Percentiles rank a stretch among this genome's conserved stretches.
phyloP scores from a whole-genome alignment of 2,888 invertebrate genomes.

The Pseudoips prasinana region DNA sequence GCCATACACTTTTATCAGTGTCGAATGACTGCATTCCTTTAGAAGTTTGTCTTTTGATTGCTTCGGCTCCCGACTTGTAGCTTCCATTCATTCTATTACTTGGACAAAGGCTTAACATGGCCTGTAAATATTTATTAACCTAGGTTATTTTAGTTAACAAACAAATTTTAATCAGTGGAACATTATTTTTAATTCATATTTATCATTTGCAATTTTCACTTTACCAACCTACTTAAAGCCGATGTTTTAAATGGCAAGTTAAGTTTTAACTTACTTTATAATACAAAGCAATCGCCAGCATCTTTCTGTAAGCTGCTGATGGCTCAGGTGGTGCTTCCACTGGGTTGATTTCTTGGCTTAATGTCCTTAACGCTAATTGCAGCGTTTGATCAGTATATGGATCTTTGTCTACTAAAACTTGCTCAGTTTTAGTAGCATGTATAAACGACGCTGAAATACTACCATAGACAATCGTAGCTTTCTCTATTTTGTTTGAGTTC shows the following conservation, averaged over 20 bases:
- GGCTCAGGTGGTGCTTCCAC: slow-evolving; percentile 73
- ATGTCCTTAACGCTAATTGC: slow-evolving; percentile 48
- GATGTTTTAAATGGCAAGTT: no score
- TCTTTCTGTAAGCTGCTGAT: slow-evolving; percentile 80
- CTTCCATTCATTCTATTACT: slow-evolving; percentile 21
- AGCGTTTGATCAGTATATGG: slow-evolving; percentile 63
- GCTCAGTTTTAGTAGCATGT: slow-evolving; percentile 79
- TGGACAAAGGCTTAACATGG: slow-evolving; percentile 43
- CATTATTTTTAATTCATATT: no score
- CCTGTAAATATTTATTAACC: no score
- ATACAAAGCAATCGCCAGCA: slow-evolving; percentile 76
- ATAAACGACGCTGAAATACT: slow-evolving; percentile 71
- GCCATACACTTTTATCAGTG: slow-evolving; percentile 84
- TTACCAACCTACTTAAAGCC: no score
- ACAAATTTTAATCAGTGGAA: no score
- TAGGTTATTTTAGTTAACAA: no score
- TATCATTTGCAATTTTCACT: no score
- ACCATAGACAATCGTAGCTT: slow-evolving; percentile 82
- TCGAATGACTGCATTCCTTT: slow-evolving; percentile 83
- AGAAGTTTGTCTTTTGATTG: slow-evolving; percentile 50
- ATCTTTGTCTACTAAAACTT: slow-evolving; percentile 64
- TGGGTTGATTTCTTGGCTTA: slow-evolving; percentile 48
- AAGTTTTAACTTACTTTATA: slow-evolving; percentile 79
- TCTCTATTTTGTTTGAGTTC: slow-evolving; percentile 52
- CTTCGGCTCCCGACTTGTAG: slow-evolving; percentile 36